Conservation (phyloP, 2,113 vertebrate genomes). For the Cyanocitta stelleri region DNA sequence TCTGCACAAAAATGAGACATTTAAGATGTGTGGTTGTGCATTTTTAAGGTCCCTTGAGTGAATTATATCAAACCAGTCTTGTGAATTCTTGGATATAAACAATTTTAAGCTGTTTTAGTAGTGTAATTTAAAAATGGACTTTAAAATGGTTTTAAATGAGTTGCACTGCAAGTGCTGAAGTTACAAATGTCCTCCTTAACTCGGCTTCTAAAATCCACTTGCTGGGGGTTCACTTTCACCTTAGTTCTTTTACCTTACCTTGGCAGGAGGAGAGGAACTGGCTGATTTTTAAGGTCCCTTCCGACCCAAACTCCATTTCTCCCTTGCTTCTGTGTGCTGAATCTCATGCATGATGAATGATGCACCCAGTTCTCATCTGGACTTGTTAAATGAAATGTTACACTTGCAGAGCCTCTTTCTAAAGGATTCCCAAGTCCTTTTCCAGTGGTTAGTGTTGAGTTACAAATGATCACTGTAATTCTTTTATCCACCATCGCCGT, state of each 20-base stretch:
- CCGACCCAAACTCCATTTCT: not conserved
- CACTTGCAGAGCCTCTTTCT: not conserved
- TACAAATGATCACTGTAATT: not conserved
- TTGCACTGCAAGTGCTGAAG: not conserved
- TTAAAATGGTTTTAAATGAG: not conserved
- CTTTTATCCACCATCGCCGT: fast-evolving
- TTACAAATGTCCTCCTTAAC: not conserved
- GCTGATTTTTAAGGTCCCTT: not conserved
- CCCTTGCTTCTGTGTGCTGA: not conserved
- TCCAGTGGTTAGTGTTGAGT: not conserved
- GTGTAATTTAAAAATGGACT: not conserved
- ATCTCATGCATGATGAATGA: not conserved
- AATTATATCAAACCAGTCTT: not conserved
- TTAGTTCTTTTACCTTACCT: not conserved
- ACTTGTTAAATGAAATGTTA: not conserved
- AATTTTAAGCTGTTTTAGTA: not conserved
- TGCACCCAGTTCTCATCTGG: not conserved
- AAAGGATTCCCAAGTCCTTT: not conserved
- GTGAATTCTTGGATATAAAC: not conserved
- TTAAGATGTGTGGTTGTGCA: not conserved
- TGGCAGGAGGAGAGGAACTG: not conserved
- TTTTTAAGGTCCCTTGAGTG: not conserved
- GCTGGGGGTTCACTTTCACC: not conserved
- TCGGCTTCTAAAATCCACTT: not conserved
- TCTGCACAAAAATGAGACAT: not conserved